phyloP scores from a whole-genome alignment of 2,797 vertebrate genomes.

The Micropoecilia bifurca region DNA sequence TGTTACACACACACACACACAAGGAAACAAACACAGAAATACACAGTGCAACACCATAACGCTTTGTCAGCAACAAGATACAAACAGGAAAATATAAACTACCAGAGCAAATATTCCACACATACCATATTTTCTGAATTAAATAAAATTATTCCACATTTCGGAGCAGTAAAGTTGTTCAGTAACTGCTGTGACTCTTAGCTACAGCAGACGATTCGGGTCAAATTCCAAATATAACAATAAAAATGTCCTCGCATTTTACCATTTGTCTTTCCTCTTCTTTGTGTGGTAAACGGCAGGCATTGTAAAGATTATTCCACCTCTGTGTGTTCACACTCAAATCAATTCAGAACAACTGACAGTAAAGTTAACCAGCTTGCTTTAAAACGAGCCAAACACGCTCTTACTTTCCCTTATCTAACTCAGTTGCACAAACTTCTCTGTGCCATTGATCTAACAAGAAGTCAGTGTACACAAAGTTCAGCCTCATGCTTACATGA shows the following conservation, averaged over 20 bases:
- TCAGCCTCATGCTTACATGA: constrained; percentile 80
- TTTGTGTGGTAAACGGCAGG: constrained; percentile 41
- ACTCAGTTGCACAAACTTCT: constrained; percentile 47
- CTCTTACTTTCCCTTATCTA: constrained; percentile 66
- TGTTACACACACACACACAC: background rate
- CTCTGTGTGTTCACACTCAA: constrained; percentile 27
- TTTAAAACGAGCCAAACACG: constrained; percentile 61
- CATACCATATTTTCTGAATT: constrained; percentile 5
- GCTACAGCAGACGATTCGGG: constrained; percentile 8
- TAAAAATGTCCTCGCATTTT: constrained; percentile 28
- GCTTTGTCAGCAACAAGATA: background rate
- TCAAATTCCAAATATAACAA: constrained; percentile 55
- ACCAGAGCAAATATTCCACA: constrained; percentile 12
- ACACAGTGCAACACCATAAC: background rate
- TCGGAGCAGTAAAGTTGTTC: constrained; percentile 24
- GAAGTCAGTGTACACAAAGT: constrained; percentile 35
- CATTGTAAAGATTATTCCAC: constrained; percentile 42
- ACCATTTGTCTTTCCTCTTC: constrained; percentile 54
- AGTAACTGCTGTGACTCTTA: constrained; percentile 41
- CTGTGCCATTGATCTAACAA: constrained; percentile 53
- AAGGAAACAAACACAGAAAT: constrained; percentile 10
- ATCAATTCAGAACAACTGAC: constrained; percentile 21
- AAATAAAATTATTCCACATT: constrained; percentile 9
- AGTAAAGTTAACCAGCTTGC: constrained; percentile 17
- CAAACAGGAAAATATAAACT: background rate